Evolutionary conservation across 2,113 vertebrate species (phyloP), one percentile per base, ranked within the genome.

Genomic region (Zosterops pallidus): DNA sequence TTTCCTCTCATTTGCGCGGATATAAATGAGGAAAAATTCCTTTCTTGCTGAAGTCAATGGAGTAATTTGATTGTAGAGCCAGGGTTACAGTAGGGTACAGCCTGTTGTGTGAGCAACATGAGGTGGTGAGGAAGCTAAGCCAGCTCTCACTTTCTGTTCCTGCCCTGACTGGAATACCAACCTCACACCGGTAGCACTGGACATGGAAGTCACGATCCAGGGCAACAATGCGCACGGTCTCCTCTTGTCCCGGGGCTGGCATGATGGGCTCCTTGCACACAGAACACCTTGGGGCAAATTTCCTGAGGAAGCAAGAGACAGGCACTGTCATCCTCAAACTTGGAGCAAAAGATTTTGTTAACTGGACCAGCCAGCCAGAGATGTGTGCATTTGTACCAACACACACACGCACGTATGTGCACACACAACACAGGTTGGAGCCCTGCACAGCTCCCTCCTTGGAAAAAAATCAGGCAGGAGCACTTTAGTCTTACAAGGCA

Each of bases 191-290:
- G 97, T 99, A 99, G 96, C 99, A 99, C 85, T 99, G 98, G 85
- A 99, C 99, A 2, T 99, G 99, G 98, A 99, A 99, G 95, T 99
- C 99, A 2, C 99, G 99, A 95, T 99, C 99, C 96, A 99, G 97
- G 71, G 99, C 99, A 72, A 99, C 99, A 39, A 99, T 99, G 31
- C 99, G 99, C 46, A 99, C 99, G 1, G 99, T 99, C 97, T 99
- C 99, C 97, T 99, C 99, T 97, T 99, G 99, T 50, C 99, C 99
- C 0, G 99, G 98, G 20, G 99, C 99, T 0, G 99, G 99, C 99
- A 99, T 99, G 90, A 99, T 99, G 28, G 99, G 98, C 93, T 99
- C 99, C 80, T 98, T 98, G 94, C 99, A 99, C 95, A 99, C 99
- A 12, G 99, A 99, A 97, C 99, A 99, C 53, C 99, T 99, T 0